Evolutionary conservation across 2,113 vertebrate genomes (phyloP), one percentile per base, ranked within the genome.

Genomic region (Anoura caudifer): DNA sequence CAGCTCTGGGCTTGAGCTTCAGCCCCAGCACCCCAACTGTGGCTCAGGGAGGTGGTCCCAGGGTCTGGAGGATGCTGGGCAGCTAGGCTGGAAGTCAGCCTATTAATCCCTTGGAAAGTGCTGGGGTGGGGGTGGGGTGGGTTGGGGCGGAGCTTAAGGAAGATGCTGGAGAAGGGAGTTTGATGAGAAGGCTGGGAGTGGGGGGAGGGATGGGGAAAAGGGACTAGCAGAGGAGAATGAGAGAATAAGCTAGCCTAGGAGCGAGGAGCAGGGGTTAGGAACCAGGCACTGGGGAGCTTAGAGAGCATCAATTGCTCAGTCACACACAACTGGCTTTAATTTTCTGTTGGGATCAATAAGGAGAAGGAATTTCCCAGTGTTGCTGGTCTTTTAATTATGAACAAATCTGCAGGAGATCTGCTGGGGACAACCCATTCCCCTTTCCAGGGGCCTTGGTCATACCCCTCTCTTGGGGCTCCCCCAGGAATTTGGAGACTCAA

Each of bases 311-410:
- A 67, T 61, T 72, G 54, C 75, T 81, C 33, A 70, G 81, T 97
- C 72, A 26, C 93, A n/a, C 82, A 95, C 96, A 91, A 96, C 97
- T 97, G 97, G 96, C 94, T 97, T 97, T 97, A 97, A 97, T 97
- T 97, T 97, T 96, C 96, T 82, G 4, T 87, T 67, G 88, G 96
- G 96, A 97, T 97, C 96, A 86, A 95, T 98, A 90, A 96, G 95
- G 91, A 91, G 95, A 91, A 97, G 92, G 96, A 97, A 96, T 98
- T 97, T 96, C 95, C 92, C 83, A 63, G 82, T 96, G 97, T 95
- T 33, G 20, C 90, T 92, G 91, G 95, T 94, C 94, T 97, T 97
- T 97, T 96, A 95, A 97, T 97, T 97, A 96, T 50, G 59, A 96
- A 88, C 88, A 94, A 95, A 96, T 96, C 88, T 76, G 90, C 41